Evolutionary conservation across 2,113 vertebrate species (phyloP), one percentile per base, ranked within the genome.

Genomic region (Phycodurus eques): DNA sequence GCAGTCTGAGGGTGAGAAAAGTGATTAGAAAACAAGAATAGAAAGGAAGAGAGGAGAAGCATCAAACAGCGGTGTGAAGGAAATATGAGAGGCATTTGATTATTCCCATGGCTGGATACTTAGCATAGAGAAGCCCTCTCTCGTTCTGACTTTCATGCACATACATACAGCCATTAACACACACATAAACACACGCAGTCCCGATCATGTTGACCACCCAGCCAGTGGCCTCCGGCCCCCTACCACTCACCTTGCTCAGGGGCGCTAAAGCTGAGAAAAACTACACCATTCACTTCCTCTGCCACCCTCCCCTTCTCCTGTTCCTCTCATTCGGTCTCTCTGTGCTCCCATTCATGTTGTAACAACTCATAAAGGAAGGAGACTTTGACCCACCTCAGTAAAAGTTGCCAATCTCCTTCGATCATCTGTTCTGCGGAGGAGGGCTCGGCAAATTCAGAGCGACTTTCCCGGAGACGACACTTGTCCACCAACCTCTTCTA

Each of bases 301-400:
- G 68, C 78, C 80, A 54, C 47, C 75, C 56, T n/a, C 70, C 27
- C 51, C 59, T 15, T 62, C 57, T 27, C 57, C 68, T 69, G 68
- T 74, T 77, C 72, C 78, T 71, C 75, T 76, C 76, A 61, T 77
- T 71, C 76, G 64, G 59, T 72, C 77, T 74, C 76, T 87, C 75
- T 67, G 77, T 90, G 85, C 88, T 89, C 87, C 85, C 83, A 87
- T 90, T 92, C 90, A 89, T 92, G 91, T 92, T 86, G 88, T 88
- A 91, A 92, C 91, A 90, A 91, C 91, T 93, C 87, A 57, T 93
- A 93, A 93, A 94, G 87, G 82, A 83, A 88, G 74, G 86, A 88
- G 91, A 93, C 92, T 93, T 93, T 93, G 92, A 94, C 91, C 92
- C 79, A 54, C 72, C 56, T 87, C 79, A 76, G 85, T 87, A 80